Evolutionary conservation across 2,797 vertebrate species (phyloP), one percentile per base, ranked within the genome.

Genomic region (Mycteria americana): DNA sequence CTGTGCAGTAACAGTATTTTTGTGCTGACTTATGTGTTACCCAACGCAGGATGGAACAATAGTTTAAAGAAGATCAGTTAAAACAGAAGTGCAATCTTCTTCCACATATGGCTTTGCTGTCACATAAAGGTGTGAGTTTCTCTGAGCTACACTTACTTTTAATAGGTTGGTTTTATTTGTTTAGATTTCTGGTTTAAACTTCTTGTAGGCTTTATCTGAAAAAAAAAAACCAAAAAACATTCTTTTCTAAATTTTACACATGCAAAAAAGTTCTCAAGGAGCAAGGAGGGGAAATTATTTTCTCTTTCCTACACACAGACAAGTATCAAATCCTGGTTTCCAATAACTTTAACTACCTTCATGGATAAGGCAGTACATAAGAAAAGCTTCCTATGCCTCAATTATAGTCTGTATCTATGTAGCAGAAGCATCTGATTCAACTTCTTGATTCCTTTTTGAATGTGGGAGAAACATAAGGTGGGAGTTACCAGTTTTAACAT

Each of bases 401-500:
- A 0, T 43, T 84, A 15, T 22, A 9, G 10, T n/a, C 54, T 63
- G 5, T 13, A n/a, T 9, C 7, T 18, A 1, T 13, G 14, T 5
- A 43, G 17, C 22, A 91, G 33, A 62, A 68, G 0, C 9, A 77
- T 62, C 11, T 57, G 33, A 31, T 56, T 79, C 43, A 85, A 28
- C n/a, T 35, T 93, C 11, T 13, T 59, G 15, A 28, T 67, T 63
- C 7, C 1, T 43, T 88, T 85, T 30, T 50, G 14, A 37, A 30
- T 62, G 10, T 6, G 18, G 22, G 16, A 60, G 33, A 69, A 77
- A 39, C 3, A 6, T 45, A 27, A 69, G 23, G 3, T 8, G 12
- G 3, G 2, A 39, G 6, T 31, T 64, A 18, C 1, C 1, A 0
- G 11, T 69, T 79, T 59, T 73, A 50, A 33, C 11, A 43, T 30